Evolutionary conservation across 2,888 invertebrate genomes (phyloP).

Genomic region (Acanthacorydalis orientalis): DNA sequence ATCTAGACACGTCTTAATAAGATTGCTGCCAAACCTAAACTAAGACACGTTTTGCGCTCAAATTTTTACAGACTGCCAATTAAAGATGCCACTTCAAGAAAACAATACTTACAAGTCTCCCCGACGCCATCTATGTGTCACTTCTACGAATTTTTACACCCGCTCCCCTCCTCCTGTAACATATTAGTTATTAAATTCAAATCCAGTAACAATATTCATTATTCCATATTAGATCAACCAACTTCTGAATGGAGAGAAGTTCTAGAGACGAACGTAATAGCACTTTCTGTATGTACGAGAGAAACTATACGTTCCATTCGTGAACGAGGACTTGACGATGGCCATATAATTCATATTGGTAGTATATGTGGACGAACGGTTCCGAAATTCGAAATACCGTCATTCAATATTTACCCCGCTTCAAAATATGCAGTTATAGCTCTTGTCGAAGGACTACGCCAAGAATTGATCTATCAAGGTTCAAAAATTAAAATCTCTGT

Average conservation of each 20-base stretch:
- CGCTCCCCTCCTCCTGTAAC: no score
- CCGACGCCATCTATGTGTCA: no score
- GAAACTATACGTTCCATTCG: conserved; percentile 12
- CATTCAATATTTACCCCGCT: conserved; percentile 36
- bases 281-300: conserved; percentile 8
- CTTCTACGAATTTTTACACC: no score
- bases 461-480: conserved; percentile 28
- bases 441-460: conserved; percentile 36
- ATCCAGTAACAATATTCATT: no score
- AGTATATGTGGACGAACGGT: conserved; percentile 8
- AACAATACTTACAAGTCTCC: no score
- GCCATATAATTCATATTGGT: conserved; percentile 14
- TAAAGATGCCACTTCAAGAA: no score
- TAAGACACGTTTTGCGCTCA: no score
- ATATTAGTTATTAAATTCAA: no score
- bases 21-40: no score
- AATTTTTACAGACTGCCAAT: no score
- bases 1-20: no score
- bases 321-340: conserved; percentile 9
- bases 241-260: conserved; percentile 2
- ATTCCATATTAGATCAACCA: conserved; percentile 11
- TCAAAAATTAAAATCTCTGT: conserved; percentile 10
- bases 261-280: conserved; percentile 12
- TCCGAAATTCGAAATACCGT: conserved; percentile 15
- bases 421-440: conserved; percentile 39